phyloP scores from a whole-genome alignment of 2,888 invertebrate genomes.

The Orthosia gracilis region DNA sequence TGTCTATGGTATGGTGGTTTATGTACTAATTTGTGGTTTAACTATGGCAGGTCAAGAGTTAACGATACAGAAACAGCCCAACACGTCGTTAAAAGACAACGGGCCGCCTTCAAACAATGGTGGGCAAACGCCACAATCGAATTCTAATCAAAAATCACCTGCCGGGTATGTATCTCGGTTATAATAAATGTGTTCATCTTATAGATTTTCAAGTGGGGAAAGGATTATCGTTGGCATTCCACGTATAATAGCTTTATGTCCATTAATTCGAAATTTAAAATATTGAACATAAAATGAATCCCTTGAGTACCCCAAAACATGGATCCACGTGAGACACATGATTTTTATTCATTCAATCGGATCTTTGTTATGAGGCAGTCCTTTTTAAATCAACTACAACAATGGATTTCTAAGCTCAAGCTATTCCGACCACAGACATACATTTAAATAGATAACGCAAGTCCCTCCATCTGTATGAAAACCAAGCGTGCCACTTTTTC shows the following conservation, averaged over 20 bases:
- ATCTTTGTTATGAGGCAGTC: too few species aligned
- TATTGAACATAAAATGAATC: too few species aligned
- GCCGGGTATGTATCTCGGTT: conserved; percentile 91
- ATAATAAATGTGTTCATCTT: neutral
- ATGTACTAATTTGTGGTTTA: conserved; percentile 56
- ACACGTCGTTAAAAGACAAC: conserved; percentile 96
- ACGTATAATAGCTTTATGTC: too few species aligned
- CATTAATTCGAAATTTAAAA: neutral
- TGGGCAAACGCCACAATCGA: conserved; percentile 88
- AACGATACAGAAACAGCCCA: conserved; percentile 98
- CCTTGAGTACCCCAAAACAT: too few species aligned
- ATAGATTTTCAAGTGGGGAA: conserved; percentile 5
- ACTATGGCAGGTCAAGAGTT: conserved; percentile 94
- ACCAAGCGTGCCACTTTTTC: too few species aligned
- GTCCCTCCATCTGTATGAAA: too few species aligned
- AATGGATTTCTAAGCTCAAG: too few species aligned
- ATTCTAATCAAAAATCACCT: conserved; percentile 93
- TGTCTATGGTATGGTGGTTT: conserved; percentile 27
- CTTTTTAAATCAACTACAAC: too few species aligned
- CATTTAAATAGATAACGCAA: too few species aligned
- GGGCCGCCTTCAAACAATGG: conserved; percentile 90
- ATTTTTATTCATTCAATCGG: too few species aligned
- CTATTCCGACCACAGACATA: too few species aligned
- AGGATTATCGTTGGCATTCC: neutral
- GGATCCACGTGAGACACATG: too few species aligned